Conservation (phyloP, 2,888 invertebrate genomes). For the Villa cingulata region DNA sequence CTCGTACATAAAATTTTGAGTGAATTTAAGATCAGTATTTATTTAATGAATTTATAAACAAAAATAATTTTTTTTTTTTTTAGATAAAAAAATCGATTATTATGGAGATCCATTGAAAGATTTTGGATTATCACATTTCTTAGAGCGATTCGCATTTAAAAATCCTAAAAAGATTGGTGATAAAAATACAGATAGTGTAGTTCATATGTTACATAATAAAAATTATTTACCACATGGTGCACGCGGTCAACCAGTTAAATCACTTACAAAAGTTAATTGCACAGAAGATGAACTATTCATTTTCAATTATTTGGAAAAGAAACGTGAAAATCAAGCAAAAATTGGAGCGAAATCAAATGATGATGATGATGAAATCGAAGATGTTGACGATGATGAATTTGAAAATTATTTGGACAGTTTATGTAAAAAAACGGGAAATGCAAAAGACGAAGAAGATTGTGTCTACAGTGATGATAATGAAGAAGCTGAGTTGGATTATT, state of each 20-base stretch:
- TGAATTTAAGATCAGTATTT: neutral
- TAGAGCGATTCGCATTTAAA: constrained; percentile 91
- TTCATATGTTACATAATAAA: constrained; percentile 31
- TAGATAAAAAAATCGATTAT: constrained; percentile 64
- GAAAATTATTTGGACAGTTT: constrained; percentile 39
- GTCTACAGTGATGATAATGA: too few relatives aligned
- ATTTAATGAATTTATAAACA: neutral
- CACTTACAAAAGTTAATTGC: constrained; percentile 53
- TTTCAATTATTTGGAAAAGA: constrained; percentile 46
- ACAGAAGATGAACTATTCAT: constrained; percentile 70
- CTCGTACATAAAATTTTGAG: neutral
- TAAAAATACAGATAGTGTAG: constrained; percentile 33
- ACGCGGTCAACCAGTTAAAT: constrained; percentile 59
- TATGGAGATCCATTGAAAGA: constrained; percentile 89
- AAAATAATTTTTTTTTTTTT: constrained; percentile 10
- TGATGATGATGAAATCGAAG: constrained; percentile 50
- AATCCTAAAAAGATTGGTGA: constrained; percentile 61
- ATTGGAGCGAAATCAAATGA: constrained; percentile 30
- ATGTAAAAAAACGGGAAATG: constrained; percentile 40
- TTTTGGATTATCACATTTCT: constrained; percentile 76
- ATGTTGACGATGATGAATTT: constrained; percentile 49
- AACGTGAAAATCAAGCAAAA: constrained; percentile 35
- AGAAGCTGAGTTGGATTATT: constrained; percentile 49
- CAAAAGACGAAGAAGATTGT: constrained; percentile 50
- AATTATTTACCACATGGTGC: constrained; percentile 57